Conservation (phyloP, 2,797 vertebrate genomes). For the Philypnodon macrostomus region DNA sequence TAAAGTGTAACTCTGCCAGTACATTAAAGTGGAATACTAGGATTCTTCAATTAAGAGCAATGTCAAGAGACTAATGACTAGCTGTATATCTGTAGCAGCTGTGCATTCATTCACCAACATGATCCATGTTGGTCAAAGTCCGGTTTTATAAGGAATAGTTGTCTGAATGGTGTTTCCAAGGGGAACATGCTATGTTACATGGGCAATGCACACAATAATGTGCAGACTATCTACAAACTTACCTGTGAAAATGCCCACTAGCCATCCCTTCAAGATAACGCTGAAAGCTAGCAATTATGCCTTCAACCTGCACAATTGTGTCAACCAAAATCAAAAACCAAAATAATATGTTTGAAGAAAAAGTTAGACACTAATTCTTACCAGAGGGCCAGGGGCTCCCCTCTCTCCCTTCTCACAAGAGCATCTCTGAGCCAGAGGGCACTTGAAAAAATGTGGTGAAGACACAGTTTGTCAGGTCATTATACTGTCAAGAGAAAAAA, state of each 20-base stretch:
- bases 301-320: conserved; percentile 39
- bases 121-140: conserved; percentile 29
- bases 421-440: conserved; percentile 80
- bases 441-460: conserved; percentile 74
- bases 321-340: conserved; percentile 44
- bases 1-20: conserved; percentile 1
- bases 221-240: conserved; percentile 23
- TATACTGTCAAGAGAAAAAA: conserved; percentile 3
- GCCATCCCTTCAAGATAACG: conserved; percentile 6
- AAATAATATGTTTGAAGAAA: conserved; percentile 21
- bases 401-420: conserved; percentile 88
- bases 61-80: conserved; percentile 1
- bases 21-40: neutral
- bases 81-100: neutral
- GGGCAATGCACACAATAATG: conserved; percentile 46
- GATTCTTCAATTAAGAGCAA: neutral
- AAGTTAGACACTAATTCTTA: conserved; percentile 70
- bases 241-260: conserved; percentile 33
- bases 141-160: conserved; percentile 40
- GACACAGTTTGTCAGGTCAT: too few relatives aligned
- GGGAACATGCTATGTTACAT: conserved; percentile 26
- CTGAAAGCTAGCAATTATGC: conserved; percentile 44
- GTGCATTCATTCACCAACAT: too few relatives aligned
- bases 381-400: conserved; percentile 80
- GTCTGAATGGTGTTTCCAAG: conserved; percentile 49